Conservation (phyloP, 1,140 invertebrate species). For the Samia ricini region DNA sequence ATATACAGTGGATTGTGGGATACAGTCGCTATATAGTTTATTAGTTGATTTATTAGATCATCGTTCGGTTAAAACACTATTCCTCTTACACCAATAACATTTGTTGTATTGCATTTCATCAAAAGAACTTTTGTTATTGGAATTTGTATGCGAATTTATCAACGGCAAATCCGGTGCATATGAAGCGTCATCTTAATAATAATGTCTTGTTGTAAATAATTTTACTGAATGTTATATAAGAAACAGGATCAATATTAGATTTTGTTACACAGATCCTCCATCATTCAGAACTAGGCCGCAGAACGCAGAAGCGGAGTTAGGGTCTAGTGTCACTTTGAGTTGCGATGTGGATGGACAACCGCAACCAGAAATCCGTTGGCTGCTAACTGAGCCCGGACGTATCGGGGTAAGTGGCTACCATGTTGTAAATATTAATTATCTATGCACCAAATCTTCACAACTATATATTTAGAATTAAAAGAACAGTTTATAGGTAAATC, state of each 20-base stretch:
- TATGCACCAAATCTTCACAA: too few relatives aligned
- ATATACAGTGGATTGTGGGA: neutral
- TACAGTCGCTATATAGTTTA: neutral
- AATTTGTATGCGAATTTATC: neutral
- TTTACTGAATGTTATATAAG: too few relatives aligned
- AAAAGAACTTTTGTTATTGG: neutral
- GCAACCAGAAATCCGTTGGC: constrained; percentile 92
- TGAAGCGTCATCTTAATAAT: too few relatives aligned
- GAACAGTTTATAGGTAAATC: too few relatives aligned
- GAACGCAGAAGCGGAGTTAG: constrained; percentile 90
- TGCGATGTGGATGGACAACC: constrained; percentile 97
- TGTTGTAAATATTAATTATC: too few relatives aligned
- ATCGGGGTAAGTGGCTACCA: constrained; percentile 73
- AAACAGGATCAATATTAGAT: neutral
- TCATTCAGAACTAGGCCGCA: constrained; percentile 86
- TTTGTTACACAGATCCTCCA: constrained; percentile 86
- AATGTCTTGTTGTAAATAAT: too few relatives aligned
- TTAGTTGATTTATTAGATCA: neutral
- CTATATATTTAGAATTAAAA: too few relatives aligned
- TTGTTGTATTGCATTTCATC: neutral
- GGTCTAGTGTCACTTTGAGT: constrained; percentile 85
- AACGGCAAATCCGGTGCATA: neutral
- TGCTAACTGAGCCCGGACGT: constrained; percentile 81
- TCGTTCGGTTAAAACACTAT: neutral
- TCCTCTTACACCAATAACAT: neutral